Percentiles rank a stretch among this genome's conserved stretches.
Conservation (phyloP, 2,888 invertebrate genomes). For the Coremacera marginata region DNA sequence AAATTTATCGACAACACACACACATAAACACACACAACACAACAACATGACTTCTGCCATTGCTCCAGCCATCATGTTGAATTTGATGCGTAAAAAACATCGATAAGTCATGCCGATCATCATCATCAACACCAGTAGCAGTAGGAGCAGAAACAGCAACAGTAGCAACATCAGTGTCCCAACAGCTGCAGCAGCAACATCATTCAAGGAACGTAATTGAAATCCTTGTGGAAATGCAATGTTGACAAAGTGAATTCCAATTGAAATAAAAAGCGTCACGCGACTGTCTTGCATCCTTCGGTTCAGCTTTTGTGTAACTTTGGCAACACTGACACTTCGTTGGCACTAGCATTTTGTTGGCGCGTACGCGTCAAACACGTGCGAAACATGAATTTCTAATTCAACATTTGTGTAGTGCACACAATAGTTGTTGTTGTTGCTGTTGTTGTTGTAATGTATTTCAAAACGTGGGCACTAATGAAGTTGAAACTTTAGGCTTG, state of each 20-base stretch:
- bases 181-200: not conserved
- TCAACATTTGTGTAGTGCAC: slow-evolving; percentile 8
- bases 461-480: not conserved
- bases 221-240: slow-evolving; percentile 26
- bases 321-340: slow-evolving; percentile 19
- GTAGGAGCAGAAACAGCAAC: slow-evolving; percentile 50
- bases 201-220: slow-evolving; percentile 16
- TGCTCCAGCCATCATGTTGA: slow-evolving; percentile 38
- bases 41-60: slow-evolving; percentile 42
- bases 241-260: slow-evolving; percentile 36
- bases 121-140: slow-evolving; percentile 48
- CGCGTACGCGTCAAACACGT: not conserved
- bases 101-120: slow-evolving; percentile 21
- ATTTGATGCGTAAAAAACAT: slow-evolving; percentile 15
- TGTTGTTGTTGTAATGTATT: not conserved
- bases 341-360: slow-evolving; percentile 2
- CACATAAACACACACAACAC: not conserved
- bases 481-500: not conserved
- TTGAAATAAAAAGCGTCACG: slow-evolving; percentile 32
- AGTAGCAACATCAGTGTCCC: slow-evolving; percentile 17
- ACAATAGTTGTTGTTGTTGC: not conserved
- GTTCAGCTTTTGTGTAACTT: slow-evolving; percentile 1
- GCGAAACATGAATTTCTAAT: slow-evolving; percentile 33
- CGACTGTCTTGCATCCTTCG: not conserved
- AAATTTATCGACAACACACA: not conserved